Evolutionary conservation across 2,797 vertebrate genomes (phyloP).

Genomic region (Lagothrix lagotricha): DNA sequence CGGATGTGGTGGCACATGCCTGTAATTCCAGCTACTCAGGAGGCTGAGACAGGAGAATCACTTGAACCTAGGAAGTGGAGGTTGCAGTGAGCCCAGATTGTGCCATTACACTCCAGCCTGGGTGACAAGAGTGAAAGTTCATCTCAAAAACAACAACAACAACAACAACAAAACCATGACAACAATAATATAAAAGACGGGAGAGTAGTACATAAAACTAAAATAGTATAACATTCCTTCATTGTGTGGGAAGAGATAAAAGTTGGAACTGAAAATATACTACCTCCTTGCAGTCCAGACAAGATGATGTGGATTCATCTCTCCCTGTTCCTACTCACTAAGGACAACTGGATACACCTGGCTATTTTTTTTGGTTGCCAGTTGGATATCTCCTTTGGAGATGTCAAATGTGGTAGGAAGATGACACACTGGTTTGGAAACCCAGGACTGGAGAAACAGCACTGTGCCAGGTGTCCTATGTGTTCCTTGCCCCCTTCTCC

Average conservation of each 20-base stretch:
- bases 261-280: not conserved
- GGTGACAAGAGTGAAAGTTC: too few species aligned
- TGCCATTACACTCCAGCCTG: too few species aligned
- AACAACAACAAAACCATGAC: not conserved
- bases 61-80: too few species aligned
- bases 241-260: not conserved
- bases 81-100: too few species aligned
- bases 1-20: fast-evolving
- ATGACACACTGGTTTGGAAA: too few species aligned
- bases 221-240: not conserved
- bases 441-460: not conserved
- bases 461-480: too few species aligned
- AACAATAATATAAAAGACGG: not conserved
- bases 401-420: not conserved
- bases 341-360: not conserved
- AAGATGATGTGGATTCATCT: not conserved
- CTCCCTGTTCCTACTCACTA: not conserved
- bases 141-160: not conserved
- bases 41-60: too few species aligned
- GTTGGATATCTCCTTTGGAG: too few species aligned
- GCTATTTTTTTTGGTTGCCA: too few species aligned
- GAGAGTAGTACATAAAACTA: not conserved
- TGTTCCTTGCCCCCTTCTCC: not conserved
- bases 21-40: too few species aligned
- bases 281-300: not conserved